Evolutionary conservation across 1,140 invertebrate genomes (phyloP).

Genomic region (Pygmarrhopalites habei): DNA sequence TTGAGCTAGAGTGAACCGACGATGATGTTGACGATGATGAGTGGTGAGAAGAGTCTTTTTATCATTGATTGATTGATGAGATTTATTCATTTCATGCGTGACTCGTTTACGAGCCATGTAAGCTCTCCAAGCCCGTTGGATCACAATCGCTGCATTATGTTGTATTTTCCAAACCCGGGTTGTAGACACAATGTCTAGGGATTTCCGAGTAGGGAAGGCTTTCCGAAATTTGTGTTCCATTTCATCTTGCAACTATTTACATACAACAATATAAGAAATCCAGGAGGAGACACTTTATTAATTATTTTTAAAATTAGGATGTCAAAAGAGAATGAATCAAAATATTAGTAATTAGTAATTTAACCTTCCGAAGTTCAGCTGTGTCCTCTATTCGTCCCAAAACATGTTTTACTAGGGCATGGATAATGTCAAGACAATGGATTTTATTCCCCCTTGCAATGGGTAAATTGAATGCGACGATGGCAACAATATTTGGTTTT

Average conservation of each 20-base stretch:
- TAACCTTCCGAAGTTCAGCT: conserved; percentile 81
- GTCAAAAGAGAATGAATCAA: conserved; percentile 14
- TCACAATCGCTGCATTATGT: conserved; percentile 82
- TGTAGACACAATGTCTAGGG: conserved; percentile 85
- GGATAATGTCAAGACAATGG: conserved; percentile 91
- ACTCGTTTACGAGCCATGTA: conserved; percentile 45
- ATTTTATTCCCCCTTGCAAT: conserved; percentile 92
- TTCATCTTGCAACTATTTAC: conserved; percentile 67
- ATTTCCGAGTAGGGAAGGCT: conserved; percentile 88
- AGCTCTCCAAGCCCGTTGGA: conserved; percentile 72
- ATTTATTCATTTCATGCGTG: conserved; percentile 29
- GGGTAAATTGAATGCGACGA: conserved; percentile 92
- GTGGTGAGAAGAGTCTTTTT: neutral
- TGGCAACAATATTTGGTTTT: conserved; percentile 88
- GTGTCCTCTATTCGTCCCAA: conserved; percentile 89
- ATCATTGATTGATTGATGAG: conserved; percentile 23
- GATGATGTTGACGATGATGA: conserved; percentile 12
- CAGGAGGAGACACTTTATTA: no score
- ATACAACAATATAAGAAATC: conserved; percentile 3
- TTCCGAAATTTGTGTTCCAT: conserved; percentile 95
- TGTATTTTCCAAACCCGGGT: conserved; percentile 91
- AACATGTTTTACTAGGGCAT: conserved; percentile 86
- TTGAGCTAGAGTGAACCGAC: no score
- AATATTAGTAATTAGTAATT: no score
- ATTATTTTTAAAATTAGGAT: neutral